A percentile compares a stretch with the other conserved stretches of the same genome.
Evolutionary conservation across 2,888 invertebrate genomes (phyloP).

Genomic region (Cataglyphis cursor): DNA sequence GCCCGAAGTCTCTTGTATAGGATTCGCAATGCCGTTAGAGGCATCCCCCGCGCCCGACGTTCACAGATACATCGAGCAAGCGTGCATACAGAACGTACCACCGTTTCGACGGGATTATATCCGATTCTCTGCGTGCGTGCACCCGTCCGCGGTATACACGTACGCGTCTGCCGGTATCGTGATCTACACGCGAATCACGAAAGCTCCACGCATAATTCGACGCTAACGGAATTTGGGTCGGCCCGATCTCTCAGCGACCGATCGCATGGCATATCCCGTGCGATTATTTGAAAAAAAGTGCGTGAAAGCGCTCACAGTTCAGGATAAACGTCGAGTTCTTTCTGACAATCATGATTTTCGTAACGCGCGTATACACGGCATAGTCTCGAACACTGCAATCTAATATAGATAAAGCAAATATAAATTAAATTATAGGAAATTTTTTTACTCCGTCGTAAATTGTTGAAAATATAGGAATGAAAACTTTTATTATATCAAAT

Average conservation of each 20-base stretch:
- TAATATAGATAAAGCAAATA: background rate
- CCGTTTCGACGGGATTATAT: constrained; percentile 72
- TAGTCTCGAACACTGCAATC: background rate
- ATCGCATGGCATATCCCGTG: constrained; percentile 9
- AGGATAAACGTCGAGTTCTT: background rate
- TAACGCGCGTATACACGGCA: background rate
- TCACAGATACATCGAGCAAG: constrained; percentile 61
- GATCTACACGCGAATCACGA: constrained; percentile 75
- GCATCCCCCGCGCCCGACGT: constrained; percentile 63
- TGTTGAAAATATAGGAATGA: background rate
- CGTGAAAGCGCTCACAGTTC: too few relatives aligned
- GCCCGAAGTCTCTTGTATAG: constrained; percentile 79
- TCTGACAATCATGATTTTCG: background rate
- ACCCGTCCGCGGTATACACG: constrained; percentile 47
- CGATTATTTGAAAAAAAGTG: constrained; percentile 11
- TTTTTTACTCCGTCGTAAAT: background rate
- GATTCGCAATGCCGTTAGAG: constrained; percentile 79
- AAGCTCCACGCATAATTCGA: constrained; percentile 66
- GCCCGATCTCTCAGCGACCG: constrained; percentile 30
- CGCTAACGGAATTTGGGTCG: constrained; percentile 75
- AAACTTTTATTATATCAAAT: background rate
- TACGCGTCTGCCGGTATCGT: constrained; percentile 70
- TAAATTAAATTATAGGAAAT: background rate
- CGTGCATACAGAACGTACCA: constrained; percentile 71
- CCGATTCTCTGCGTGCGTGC: constrained; percentile 67